Base-by-base conservation (phyloP, 2,888 invertebrate genomes). In the Pandemis corylana region DNA sequence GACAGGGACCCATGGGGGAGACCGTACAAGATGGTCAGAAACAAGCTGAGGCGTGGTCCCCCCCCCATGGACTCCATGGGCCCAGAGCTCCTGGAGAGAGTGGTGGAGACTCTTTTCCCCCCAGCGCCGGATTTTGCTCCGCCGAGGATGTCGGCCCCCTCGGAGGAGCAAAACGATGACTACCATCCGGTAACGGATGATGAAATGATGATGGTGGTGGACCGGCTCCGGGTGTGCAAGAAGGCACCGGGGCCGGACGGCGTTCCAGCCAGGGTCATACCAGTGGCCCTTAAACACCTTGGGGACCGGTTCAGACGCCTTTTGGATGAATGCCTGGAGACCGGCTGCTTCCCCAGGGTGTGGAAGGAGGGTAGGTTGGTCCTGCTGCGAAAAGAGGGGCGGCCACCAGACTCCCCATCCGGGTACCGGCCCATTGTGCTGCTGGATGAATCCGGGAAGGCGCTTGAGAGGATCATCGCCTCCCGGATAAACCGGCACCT, bases 371-470 rank as follows among this genome's bases (percentile, higher is more conserved):
- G 62, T 1, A n/a, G 62, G 42, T 13, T 41, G 42, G 4, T 2
- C 36, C 36, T 61, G 2, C 12, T 61, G 36, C 61, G 15, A 0
- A 68, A 68, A 15, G 44, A 56, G 6, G 44, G 68, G 3, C 44
- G 59, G 10, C 68, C 41, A 5, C 15, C 36, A 20, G 68, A 68
- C 20, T 68, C 20, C 0, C 56, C 67, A 2, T 56, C 67, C 1
- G 44, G 42, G 12, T 56, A 68, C 42, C 53, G 56, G 10, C 67
- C 67, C 7, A 51, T 67, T 0, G 67, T 67, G 6, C 20, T 67
- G 6, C 28, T 28, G 28, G 28, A 28, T 28, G 28, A 28, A 2
- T 28, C 28, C n/a, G n/a, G n/a, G n/a, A n/a, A n/a, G n/a, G n/a
- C n/a, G n/a, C n/a, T n/a, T n/a, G n/a, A n/a, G n/a, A n/a, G n/a